Percentiles rank a stretch among this genome's conserved stretches.
phyloP scores from a whole-genome alignment of 1,140 invertebrate species.

The Condylostylus longicornis region DNA sequence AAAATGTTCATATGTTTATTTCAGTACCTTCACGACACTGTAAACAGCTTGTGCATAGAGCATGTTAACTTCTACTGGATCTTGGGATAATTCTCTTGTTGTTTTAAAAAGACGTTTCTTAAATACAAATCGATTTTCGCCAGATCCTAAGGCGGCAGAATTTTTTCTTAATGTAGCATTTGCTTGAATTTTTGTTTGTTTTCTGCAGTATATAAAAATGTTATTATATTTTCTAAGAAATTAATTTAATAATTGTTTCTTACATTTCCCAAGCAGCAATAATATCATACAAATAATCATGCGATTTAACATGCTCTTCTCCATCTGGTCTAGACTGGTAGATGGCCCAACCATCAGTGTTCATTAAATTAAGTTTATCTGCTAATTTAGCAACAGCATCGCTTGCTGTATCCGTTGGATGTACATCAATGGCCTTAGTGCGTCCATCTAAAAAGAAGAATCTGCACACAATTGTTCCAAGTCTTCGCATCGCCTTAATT shows the following conservation, averaged over 20 bases:
- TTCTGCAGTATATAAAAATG: slow-evolving; percentile 29
- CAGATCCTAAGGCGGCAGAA: slow-evolving; percentile 48
- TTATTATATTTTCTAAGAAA: slow-evolving; percentile 2
- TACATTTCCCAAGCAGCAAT: slow-evolving; percentile 86
- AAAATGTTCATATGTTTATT: neutral
- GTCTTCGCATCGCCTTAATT: slow-evolving; percentile 69
- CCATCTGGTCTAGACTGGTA: slow-evolving; percentile 71
- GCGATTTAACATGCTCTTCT: slow-evolving; percentile 82
- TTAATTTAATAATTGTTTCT: slow-evolving; percentile 32
- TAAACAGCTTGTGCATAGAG: slow-evolving; percentile 91
- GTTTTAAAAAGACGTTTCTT: slow-evolving; percentile 78
- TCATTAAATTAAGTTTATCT: slow-evolving; percentile 67
- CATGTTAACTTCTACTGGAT: slow-evolving; percentile 88
- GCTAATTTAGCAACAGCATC: slow-evolving; percentile 79
- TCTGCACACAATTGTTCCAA: slow-evolving; percentile 84
- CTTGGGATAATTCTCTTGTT: slow-evolving; percentile 81
- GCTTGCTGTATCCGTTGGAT: slow-evolving; percentile 82
- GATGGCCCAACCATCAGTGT: slow-evolving; percentile 85
- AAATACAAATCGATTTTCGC: slow-evolving; percentile 86
- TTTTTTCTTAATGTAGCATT: slow-evolving; percentile 39
- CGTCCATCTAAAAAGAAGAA: slow-evolving; percentile 92
- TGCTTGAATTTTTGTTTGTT: slow-evolving; percentile 45
- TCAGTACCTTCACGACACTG: slow-evolving; percentile 74
- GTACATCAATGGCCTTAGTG: slow-evolving; percentile 88
- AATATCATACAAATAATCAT: slow-evolving; percentile 87